Base-by-base conservation (phyloP, 2,797 vertebrate genomes). In the Ctenopoma multispine region DNA sequence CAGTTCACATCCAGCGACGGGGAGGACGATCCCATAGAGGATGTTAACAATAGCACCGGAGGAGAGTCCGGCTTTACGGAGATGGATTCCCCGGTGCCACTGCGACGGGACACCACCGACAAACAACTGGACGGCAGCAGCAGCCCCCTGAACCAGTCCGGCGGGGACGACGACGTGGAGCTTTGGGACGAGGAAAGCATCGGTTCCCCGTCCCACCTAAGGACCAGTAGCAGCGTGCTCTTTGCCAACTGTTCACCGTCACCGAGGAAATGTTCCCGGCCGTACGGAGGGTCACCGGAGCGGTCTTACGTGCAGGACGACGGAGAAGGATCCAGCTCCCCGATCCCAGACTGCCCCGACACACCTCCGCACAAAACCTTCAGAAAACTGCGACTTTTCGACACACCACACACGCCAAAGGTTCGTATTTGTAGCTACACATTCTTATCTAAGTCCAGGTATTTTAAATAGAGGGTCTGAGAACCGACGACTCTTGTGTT, bases 401-500 rank as follows among this genome's bases (percentile, higher is more conserved):
- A 99, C 87, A 99, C 98, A 0, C 97, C 98, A 3, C 97, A 99
- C 91, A 98, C 98, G 5, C 98, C 98, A 20, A 99, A 99, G 97
- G 98, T 98, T 66, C 75, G 94, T 74, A 1, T 47, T 9, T 12
- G 1, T 5, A 12, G 8, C n/a, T 21, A 4, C 40, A 14, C 7
- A 29, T 29, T 29, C 4, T 6, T 4, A 6, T 29, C 27, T 4
- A 6, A 29, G 27, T n/a, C 27, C 27, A 29, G 4, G 27, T 29
- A 29, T 29, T 29, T 29, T n/a, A n/a, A n/a, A n/a, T n/a, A n/a
- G n/a, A n/a, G n/a, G n/a, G n/a, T n/a, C n/a, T n/a, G n/a, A n/a
- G n/a, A n/a, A n/a, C n/a, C n/a, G n/a, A n/a, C n/a, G n/a, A n/a
- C n/a, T n/a, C n/a, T n/a, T n/a, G n/a, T n/a, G n/a, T n/a, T n/a